Conservation (phyloP, 1,140 invertebrate species). For the Pseudachorutes palmiensis region DNA sequence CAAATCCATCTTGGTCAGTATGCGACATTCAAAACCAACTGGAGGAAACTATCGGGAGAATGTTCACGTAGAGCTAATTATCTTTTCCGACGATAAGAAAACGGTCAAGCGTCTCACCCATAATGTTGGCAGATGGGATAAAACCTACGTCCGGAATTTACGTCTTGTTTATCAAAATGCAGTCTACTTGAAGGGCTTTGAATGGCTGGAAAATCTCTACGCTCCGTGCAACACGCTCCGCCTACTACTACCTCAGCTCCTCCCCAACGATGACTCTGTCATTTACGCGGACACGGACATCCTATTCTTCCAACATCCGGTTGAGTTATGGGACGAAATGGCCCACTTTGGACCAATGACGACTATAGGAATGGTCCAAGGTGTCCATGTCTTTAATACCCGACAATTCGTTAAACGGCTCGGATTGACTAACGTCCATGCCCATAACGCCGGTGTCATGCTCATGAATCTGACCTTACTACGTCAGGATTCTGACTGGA, state of each 20-base stretch:
- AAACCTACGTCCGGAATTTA: not conserved
- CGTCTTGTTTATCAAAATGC: not conserved
- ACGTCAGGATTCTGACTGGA: not conserved
- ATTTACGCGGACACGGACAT: conserved; percentile 4
- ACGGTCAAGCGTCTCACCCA: not conserved
- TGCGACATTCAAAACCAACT: not conserved
- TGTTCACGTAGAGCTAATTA: not conserved
- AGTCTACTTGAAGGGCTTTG: not conserved
- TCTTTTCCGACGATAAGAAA: not conserved
- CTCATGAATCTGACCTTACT: not conserved
- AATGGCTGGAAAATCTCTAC: not conserved
- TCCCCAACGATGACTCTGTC: not conserved
- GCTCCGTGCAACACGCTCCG: not conserved
- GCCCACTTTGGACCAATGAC: not conserved
- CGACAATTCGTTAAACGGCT: not conserved
- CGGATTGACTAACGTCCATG: not conserved
- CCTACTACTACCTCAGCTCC: not conserved
- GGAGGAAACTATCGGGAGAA: not conserved
- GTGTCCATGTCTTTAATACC: not conserved
- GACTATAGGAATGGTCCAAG: not conserved
- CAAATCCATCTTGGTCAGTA: not conserved
- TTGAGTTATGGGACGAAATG: not conserved
- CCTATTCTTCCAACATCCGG: not conserved
- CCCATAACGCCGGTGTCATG: not conserved
- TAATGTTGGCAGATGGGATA: not conserved